These are phyloP conservation scores for Clarias gariepinus DNA, from an alignment of 2,113 vertebrate species.

Conservation along the genomic window DNA sequence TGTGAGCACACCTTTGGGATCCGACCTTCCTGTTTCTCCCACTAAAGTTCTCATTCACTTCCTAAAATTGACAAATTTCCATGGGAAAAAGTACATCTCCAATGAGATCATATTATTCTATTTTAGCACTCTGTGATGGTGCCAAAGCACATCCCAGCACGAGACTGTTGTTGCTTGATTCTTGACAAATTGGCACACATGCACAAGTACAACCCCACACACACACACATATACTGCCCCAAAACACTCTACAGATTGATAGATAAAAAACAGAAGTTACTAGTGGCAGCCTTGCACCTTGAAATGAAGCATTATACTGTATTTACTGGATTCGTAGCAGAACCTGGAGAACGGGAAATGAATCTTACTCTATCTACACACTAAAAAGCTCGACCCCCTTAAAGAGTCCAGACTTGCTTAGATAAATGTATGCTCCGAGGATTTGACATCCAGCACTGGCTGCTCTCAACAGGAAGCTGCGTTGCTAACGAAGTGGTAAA, in stretches of 20 bases:
- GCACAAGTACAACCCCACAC: slow-evolving; percentile 48
- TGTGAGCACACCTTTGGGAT: slow-evolving; percentile 74
- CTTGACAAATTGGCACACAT: slow-evolving; percentile 79
- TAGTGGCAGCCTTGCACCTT: slow-evolving; percentile 32
- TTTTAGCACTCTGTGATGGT: slow-evolving; percentile 87
- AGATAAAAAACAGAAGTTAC: slow-evolving; percentile 16
- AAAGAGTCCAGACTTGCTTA: slow-evolving; percentile 58
- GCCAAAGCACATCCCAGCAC: slow-evolving; percentile 87
- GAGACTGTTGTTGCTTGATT: slow-evolving; percentile 75
- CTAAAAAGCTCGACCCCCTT: slow-evolving; percentile 22
- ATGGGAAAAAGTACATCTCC: slow-evolving; percentile 82
- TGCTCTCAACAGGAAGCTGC: slow-evolving; percentile 95
- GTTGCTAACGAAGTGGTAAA: slow-evolving; percentile 99
- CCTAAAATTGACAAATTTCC: slow-evolving; percentile 81
- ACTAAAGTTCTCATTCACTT: slow-evolving; percentile 76
- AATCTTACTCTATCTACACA: slow-evolving; percentile 38
- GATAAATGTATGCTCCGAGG: slow-evolving; percentile 76
- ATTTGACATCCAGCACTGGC: slow-evolving; percentile 82
- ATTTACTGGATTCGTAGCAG: slow-evolving; percentile 26
- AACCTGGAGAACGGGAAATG: slow-evolving; percentile 8
- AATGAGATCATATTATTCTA: slow-evolving; percentile 84
- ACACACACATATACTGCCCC: slow-evolving; percentile 18
- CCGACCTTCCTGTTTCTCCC: slow-evolving; percentile 70
- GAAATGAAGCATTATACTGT: slow-evolving; percentile 37
- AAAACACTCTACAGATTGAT: slow-evolving; percentile 20